Percentiles rank a stretch among this genome's conserved stretches.
These are phyloP conservation scores for Odocoileus virginianus DNA, from an alignment of 2,113 vertebrate genomes.

Conservation along the genomic window DNA sequence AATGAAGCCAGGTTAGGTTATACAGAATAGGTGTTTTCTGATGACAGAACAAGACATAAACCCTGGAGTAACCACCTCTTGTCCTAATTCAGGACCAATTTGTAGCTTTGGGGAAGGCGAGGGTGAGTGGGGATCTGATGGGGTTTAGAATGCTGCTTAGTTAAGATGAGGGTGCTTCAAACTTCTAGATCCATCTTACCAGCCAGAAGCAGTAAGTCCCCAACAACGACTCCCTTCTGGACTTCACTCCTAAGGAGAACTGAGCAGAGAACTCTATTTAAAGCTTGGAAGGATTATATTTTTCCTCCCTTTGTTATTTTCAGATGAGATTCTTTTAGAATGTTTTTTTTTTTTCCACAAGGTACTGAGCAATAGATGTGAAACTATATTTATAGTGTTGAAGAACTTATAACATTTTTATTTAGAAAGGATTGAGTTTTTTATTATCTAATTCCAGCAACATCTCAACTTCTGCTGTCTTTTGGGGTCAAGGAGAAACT, in stretches of 20 bases:
- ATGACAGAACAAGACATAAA: not conserved
- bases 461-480: not conserved
- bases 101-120: not conserved
- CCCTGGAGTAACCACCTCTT: not conserved
- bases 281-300: not conserved
- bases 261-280: not conserved
- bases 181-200: not conserved
- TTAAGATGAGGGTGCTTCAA: not conserved
- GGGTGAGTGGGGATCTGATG: no score
- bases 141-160: not conserved
- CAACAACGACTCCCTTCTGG: not conserved
- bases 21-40: not conserved
- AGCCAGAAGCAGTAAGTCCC: not conserved
- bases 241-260: not conserved
- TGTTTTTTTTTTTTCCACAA: not conserved
- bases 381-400: slow-evolving; percentile 24
- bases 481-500: slow-evolving; percentile 43
- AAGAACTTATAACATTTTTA: slow-evolving; percentile 41
- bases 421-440: slow-evolving; percentile 18
- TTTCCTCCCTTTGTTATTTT: slow-evolving; percentile 43
- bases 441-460: not conserved
- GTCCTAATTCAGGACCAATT: not conserved
- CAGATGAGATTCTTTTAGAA: slow-evolving; percentile 48
- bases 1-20: not conserved
- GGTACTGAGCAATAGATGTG: slow-evolving; percentile 35